Evolutionary conservation across 2,888 invertebrate species (phyloP).

Genomic region (Cheilosia variabilis): DNA sequence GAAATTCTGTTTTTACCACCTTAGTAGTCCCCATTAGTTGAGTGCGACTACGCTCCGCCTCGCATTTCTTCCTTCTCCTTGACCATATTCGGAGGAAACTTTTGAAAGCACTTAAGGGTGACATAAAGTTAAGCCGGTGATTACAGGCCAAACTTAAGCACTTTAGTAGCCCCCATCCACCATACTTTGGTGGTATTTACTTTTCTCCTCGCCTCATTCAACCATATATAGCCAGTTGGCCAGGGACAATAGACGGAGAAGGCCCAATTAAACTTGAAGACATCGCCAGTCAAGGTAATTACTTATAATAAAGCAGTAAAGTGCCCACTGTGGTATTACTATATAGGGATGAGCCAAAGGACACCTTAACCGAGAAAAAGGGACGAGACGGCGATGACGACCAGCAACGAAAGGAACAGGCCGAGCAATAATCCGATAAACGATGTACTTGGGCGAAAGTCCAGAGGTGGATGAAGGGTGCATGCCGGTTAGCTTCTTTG

Average conservation of each 20-base stretch:
- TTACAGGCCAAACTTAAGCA: constrained; percentile 72
- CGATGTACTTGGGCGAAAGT: constrained; percentile 9
- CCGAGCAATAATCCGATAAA: constrained; percentile 69
- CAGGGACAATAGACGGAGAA: constrained; percentile 51
- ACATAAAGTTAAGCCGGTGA: constrained; percentile 73
- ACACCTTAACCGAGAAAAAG: constrained; percentile 28
- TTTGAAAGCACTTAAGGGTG: constrained; percentile 72
- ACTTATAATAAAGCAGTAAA: constrained; percentile 74
- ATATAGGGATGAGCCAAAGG: constrained; percentile 62
- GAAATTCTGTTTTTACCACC: constrained; percentile 54
- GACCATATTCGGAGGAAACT: constrained; percentile 61
- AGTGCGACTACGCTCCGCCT: constrained; percentile 23
- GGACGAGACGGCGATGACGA: constrained; percentile 6
- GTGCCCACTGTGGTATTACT: constrained; percentile 63
- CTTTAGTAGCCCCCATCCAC: constrained; percentile 58
- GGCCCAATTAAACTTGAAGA: constrained; percentile 71
- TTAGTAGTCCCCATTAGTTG: constrained; percentile 61
- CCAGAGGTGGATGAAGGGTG: constrained; percentile 20
- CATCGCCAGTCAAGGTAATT: constrained; percentile 73
- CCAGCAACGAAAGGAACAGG: constrained; percentile 58
- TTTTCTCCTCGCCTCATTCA: constrained; percentile 15
- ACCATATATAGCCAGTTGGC: constrained; percentile 21
- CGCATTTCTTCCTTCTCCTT: neutral
- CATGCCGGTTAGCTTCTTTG: constrained; percentile 37
- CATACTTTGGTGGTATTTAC: constrained; percentile 8